Base-by-base conservation (phyloP, 2,113 vertebrate genomes). In the Fulica atra region DNA sequence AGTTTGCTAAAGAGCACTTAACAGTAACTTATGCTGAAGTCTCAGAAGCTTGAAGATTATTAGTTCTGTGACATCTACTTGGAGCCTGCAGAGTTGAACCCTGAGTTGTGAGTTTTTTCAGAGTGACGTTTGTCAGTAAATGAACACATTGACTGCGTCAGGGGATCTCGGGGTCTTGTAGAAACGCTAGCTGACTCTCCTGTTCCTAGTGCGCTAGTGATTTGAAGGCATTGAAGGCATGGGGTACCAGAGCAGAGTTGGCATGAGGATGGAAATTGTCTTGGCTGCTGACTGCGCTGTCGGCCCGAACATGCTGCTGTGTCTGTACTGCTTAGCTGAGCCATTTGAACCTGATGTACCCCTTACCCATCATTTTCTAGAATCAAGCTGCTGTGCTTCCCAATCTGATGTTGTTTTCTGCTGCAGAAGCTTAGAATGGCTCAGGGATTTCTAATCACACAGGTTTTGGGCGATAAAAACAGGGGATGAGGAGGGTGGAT, bases 291-390 rank as follows among this genome's bases (percentile, higher is more conserved):
- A 29, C 28, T 54, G 24, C 1, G 2, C 25, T 12, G 36, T 44
- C 28, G 0, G 3, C 36, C 29, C 35, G 8, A 63, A 26, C 1
- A 0, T 21, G 36, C 36, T 61, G 33, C 61, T 29, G 19, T 31
- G 19, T 56, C 51, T 40, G 23, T 83, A 10, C 8, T 2, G 13
- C 23, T 66, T 16, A 40, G 60, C 46, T 84, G 68, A 61, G 19
- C 23, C 2, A 5, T 54, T 63, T 59, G 63, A 81, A 64, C 40
- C 69, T 93, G 17, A 1, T 2, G 23, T 59, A 46, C 25, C 51
- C 48, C n/a, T 46, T 72, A 29, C 7, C 23, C 42, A 24, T 60
- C 24, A 35, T 36, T 66, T 48, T 63, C 33, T 48, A 33, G 36
- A 87, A 29, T 7, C 1, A 8, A 76, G 44, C 20, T 64, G n/a